Evolutionary conservation across 2,888 invertebrate species (phyloP).

Genomic region (Lysandra bellargus): DNA sequence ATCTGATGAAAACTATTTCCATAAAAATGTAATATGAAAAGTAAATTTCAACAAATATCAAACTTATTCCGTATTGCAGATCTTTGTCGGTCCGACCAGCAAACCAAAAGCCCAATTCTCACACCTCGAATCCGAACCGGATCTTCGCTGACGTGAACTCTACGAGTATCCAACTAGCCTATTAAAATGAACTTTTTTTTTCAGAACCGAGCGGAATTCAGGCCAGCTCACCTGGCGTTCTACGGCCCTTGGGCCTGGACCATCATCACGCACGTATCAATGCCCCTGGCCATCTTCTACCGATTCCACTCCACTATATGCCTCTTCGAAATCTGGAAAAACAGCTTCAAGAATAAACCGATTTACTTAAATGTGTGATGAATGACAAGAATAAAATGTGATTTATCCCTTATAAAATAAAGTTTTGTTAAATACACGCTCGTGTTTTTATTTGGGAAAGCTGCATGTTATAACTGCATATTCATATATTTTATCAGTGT

Average conservation of each 20-base stretch:
- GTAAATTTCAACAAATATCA: no score
- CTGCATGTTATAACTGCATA: neutral
- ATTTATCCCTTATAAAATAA: neutral
- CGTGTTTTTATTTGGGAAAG: neutral
- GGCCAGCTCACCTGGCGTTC: slow-evolving; percentile 89
- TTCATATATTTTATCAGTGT: no score
- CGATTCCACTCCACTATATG: slow-evolving; percentile 95
- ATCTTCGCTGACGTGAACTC: no score
- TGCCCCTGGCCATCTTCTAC: slow-evolving; percentile 94
- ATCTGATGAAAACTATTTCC: neutral
- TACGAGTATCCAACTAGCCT: neutral
- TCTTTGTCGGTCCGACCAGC: no score
- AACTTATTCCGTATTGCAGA: no score
- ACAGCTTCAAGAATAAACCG: slow-evolving; percentile 87
- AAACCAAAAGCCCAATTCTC: no score
- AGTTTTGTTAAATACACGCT: neutral
- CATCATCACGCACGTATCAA: slow-evolving; percentile 92
- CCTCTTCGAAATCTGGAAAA: slow-evolving; percentile 95
- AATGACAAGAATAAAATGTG: neutral
- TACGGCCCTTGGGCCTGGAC: slow-evolving; percentile 95
- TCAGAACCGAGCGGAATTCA: slow-evolving; percentile 89
- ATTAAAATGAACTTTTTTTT: slow-evolving; percentile 34
- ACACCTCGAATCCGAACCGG: no score
- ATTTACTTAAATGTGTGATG: slow-evolving; percentile 71
- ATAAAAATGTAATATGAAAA: no score